Evolutionary conservation across 2,888 invertebrate genomes (phyloP).

Genomic region (Polymixis flavicincta): DNA sequence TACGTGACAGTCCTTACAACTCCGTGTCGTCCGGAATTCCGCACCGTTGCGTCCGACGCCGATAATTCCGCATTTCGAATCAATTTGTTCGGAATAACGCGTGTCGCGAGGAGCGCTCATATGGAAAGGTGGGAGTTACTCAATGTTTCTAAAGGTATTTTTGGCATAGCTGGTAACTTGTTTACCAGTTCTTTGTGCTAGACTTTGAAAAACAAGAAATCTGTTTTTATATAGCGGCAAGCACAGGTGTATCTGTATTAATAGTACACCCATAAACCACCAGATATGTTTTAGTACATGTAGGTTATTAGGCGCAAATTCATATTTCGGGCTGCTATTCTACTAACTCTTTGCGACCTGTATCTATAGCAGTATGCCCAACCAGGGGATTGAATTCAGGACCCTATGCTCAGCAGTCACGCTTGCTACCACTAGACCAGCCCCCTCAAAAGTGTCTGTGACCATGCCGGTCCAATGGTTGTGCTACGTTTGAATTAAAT

Average conservation of each 20-base stretch:
- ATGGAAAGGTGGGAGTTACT: slow-evolving; percentile 16
- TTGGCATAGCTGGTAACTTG: slow-evolving; percentile 1
- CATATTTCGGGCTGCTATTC: too few relatives aligned
- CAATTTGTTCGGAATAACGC: slow-evolving; percentile 61
- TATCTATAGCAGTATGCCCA: too few relatives aligned
- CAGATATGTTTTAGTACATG: too few relatives aligned
- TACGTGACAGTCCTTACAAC: slow-evolving; percentile 53
- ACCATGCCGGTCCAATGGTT: too few relatives aligned
- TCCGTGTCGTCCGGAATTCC: slow-evolving; percentile 59
- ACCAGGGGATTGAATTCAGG: too few relatives aligned
- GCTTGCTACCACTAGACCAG: not conserved
- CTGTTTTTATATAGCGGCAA: not conserved
- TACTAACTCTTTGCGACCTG: too few relatives aligned
- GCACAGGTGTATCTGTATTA: too few relatives aligned
- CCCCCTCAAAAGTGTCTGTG: too few relatives aligned
- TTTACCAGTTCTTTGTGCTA: slow-evolving; percentile 1
- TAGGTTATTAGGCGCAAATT: too few relatives aligned
- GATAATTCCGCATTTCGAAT: slow-evolving; percentile 60
- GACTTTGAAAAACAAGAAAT: not conserved
- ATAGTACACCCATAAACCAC: too few relatives aligned
- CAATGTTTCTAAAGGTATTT: slow-evolving; percentile 19
- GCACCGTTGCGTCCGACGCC: slow-evolving; percentile 42
- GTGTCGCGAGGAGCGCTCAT: slow-evolving; percentile 28
- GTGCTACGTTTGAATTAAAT: too few relatives aligned
- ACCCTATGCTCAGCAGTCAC: not conserved